phyloP scores from a whole-genome alignment of 2,113 vertebrate genomes.

The Campylomormyrus numenius region DNA sequence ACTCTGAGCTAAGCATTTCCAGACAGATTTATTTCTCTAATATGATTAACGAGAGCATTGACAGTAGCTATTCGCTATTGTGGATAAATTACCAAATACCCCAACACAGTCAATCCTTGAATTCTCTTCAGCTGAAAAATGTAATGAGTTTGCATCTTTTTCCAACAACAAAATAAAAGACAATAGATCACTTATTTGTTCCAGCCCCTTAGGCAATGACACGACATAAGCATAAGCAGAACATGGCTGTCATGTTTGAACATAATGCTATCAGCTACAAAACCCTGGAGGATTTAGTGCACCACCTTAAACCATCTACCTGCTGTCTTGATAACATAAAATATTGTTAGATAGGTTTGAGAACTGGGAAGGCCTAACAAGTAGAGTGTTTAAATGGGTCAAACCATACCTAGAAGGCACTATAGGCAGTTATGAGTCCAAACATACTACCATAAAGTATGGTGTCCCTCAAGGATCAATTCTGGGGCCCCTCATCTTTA shows the following conservation, averaged over 20 bases:
- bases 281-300: neutral
- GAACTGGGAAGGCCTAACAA: neutral
- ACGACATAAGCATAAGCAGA: neutral
- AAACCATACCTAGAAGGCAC: neutral
- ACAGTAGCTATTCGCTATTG: neutral
- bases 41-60: neutral
- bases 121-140: conserved; percentile 4
- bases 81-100: conserved; percentile 3
- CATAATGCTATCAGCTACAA: neutral
- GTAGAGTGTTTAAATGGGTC: neutral
- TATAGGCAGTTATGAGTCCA: neutral
- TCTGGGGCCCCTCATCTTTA: neutral
- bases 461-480: neutral
- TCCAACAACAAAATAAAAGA: conserved; percentile 9
- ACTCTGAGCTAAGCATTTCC: conserved; percentile 3
- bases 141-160: conserved; percentile 9
- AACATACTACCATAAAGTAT: neutral
- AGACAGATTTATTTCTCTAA: conserved; percentile 5
- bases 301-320: neutral
- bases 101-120: neutral
- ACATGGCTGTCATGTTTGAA: neutral
- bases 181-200: neutral
- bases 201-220: neutral
- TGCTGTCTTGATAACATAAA: neutral
- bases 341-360: neutral